Evolutionary conservation across 2,797 vertebrate genomes (phyloP).

Genomic region (Todus mexicanus): DNA sequence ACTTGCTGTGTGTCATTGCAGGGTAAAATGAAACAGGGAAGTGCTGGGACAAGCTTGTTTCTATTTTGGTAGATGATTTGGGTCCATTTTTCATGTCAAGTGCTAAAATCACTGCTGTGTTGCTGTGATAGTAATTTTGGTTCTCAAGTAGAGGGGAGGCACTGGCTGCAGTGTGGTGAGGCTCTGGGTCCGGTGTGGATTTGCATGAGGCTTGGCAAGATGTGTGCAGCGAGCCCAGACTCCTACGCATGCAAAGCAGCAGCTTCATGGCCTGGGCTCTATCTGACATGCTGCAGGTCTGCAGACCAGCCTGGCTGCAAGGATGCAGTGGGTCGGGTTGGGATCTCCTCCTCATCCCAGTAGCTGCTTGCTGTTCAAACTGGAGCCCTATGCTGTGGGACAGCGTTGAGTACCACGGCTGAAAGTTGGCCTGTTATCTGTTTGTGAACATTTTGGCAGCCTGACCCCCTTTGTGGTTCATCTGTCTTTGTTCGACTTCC

Average conservation of each 20-base stretch:
- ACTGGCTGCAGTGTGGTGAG: accelerated
- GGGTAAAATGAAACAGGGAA: not conserved
- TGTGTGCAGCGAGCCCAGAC: not conserved
- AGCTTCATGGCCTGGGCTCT: not conserved
- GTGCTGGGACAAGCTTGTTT: not conserved
- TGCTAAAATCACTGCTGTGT: not conserved
- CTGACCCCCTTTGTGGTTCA: not conserved
- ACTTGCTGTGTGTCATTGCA: not conserved
- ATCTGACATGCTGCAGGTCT: not conserved
- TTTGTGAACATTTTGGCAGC: not conserved
- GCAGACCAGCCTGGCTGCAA: not conserved
- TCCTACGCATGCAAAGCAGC: not conserved
- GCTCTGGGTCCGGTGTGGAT: not conserved
- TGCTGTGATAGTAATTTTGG: not conserved
- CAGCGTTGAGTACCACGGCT: not conserved
- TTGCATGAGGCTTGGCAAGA: not conserved
- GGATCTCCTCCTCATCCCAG: not conserved
- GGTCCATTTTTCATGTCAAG: not conserved
- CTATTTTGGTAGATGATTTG: not conserved
- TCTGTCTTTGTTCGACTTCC: not conserved
- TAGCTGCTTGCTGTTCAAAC: not conserved
- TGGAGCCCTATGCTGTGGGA: not conserved
- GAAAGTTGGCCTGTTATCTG: not conserved
- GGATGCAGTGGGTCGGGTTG: not conserved
- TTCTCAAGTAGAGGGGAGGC: not conserved